Conservation (phyloP, 1,140 invertebrate species). For the Drosophila ironensis region DNA sequence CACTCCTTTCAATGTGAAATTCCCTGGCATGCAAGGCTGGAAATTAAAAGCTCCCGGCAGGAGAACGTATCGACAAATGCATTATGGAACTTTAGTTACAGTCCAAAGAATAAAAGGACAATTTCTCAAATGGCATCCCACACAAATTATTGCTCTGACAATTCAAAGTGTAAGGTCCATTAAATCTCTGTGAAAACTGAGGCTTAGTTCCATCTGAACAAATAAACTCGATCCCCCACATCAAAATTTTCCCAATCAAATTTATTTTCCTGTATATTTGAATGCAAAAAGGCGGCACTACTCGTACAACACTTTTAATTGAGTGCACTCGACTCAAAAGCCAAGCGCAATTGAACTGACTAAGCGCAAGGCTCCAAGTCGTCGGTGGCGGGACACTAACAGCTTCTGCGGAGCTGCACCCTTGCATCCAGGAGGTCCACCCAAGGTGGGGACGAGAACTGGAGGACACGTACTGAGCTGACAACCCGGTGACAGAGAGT, state of each 20-base stretch:
- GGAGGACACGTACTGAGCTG: constrained; percentile 33
- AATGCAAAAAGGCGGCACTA: too few relatives aligned
- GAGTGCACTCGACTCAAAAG: constrained; percentile 31
- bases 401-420: constrained; percentile 13
- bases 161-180: too few relatives aligned
- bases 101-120: neutral
- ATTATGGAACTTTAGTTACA: neutral
- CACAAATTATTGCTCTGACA: too few relatives aligned
- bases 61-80: neutral
- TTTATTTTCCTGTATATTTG: too few relatives aligned
- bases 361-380: neutral
- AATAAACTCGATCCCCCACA: too few relatives aligned
- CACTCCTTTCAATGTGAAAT: neutral
- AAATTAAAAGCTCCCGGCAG: neutral
- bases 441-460: neutral
- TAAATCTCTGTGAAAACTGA: too few relatives aligned
- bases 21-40: too few relatives aligned
- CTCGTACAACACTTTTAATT: constrained; percentile 34
- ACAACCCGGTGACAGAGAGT: constrained; percentile 46
- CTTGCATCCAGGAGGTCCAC: neutral
- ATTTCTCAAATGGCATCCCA: neutral
- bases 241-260: too few relatives aligned
- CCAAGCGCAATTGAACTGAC: constrained; percentile 19
- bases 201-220: too few relatives aligned
- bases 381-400: constrained; percentile 44